Evolutionary conservation across 92 coral and sea anemone species (phyloP), one percentile per base, ranked within the genome.

Genomic region (Palythoa grandis): DNA sequence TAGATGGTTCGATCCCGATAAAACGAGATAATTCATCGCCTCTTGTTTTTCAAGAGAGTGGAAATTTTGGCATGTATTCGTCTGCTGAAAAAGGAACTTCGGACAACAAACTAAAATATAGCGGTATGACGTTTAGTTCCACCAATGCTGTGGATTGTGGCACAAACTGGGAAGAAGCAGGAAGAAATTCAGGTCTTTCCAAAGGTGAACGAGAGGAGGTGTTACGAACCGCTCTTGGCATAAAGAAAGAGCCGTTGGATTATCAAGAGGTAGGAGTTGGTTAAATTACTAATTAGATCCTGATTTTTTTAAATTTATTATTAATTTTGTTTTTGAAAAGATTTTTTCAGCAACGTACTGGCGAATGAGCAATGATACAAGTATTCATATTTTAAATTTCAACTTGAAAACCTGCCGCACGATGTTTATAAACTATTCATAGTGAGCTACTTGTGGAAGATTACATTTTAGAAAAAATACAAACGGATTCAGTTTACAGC

Each of bases 241-340:
- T 92, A 39, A 89, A 92, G 79, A 87, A 79, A 40, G 92, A 92
- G 58, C 82, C 74, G 1, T 40, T 74, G 25, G 90, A 89, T 57
- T n/a, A 69, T 1, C 70, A 66, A 86, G 94, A 88, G 90, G 85
- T 60, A 84, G 17, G 72, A 17, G 1, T 25, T 29, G 3, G 24
- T 40, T 74, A 1, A 14, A 39, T 14, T 39, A 16, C 35, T 29
- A 29, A 11, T 54, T 17, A 54, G 60, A 54, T 54, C 12, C 16
- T 54, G 60, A 8, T 54, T 54, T 54, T 8, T 54, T 54, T 54
- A n/a, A n/a, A 54, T 11, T 54, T 11, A 11, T 54, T 54, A 29
- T 29, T 29, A 29, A 29, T 29, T 29, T 29, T 1, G 3, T 54
- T 2, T 54, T 8, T 54, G 3, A 54, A 11, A 8, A 54, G 12